Evolutionary conservation across 1,140 invertebrate species (phyloP).

Genomic region (Sarcophaga peregrina): DNA sequence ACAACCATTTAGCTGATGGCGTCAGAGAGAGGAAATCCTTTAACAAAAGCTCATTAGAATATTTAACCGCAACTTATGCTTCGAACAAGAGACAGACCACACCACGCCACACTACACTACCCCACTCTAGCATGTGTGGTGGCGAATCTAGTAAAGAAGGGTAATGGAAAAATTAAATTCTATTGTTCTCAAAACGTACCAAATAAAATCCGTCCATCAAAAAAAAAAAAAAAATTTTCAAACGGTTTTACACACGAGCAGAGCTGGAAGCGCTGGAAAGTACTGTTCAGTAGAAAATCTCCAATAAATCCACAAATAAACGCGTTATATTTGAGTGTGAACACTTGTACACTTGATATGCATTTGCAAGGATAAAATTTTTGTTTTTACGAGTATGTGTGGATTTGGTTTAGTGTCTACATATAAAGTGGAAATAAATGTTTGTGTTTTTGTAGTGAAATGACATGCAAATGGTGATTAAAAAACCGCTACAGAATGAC

Average conservation of each 20-base stretch:
- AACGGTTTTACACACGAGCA: not conserved
- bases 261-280: not conserved
- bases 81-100: not conserved
- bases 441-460: too few relatives aligned
- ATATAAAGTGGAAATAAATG: too few relatives aligned
- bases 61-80: not conserved
- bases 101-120: not conserved
- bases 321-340: not conserved
- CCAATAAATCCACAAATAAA: not conserved
- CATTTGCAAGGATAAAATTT: not conserved
- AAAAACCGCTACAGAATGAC: not conserved
- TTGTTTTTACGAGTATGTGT: not conserved
- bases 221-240: not conserved
- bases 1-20: not conserved
- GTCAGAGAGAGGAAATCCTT: not conserved
- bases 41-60: slow-evolving; percentile 22
- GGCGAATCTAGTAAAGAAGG: not conserved
- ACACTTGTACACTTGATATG: not conserved
- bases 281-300: not conserved
- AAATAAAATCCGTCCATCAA: too few relatives aligned
- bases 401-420: too few relatives aligned
- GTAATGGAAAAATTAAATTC: not conserved
- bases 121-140: not conserved
- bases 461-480: too few relatives aligned
- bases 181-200: not conserved